phyloP scores from a whole-genome alignment of 2,113 vertebrate species.

The Synodontis membranacea region DNA sequence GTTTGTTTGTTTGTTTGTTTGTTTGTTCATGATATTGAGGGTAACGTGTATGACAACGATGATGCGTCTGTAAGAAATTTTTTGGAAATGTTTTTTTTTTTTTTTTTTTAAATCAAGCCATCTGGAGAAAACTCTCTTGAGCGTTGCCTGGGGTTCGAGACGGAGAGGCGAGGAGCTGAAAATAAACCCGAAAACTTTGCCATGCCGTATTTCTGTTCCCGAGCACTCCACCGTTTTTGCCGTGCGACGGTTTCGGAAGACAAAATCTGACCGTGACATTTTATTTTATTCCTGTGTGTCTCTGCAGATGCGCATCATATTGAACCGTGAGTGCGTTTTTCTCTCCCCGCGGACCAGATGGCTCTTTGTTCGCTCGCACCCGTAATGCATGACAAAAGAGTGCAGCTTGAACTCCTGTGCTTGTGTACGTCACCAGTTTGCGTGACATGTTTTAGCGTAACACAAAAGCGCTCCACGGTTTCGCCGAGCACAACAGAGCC shows the following conservation, averaged over 20 bases:
- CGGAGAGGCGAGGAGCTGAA: background rate
- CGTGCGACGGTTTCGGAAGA: background rate
- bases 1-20: too few species aligned
- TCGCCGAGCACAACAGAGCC: slow-evolving; percentile 65
- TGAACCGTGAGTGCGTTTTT: background rate
- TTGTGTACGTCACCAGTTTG: background rate
- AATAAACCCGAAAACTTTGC: background rate
- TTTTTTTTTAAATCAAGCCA: too few species aligned
- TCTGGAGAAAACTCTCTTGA: background rate
- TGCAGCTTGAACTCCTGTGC: background rate
- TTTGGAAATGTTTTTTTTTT: background rate
- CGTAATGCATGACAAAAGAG: background rate
- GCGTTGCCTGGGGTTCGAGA: background rate
- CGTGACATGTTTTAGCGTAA: background rate
- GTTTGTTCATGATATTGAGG: too few species aligned
- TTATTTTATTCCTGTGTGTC: background rate
- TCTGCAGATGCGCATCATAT: background rate
- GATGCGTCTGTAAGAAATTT: too few species aligned
- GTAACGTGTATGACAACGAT: too few species aligned
- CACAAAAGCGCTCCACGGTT: background rate
- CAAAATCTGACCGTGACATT: too few species aligned
- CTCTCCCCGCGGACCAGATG: background rate
- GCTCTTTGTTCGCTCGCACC: background rate
- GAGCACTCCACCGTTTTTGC: background rate
- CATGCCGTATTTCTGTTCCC: background rate